Conservation (phyloP, 2,888 invertebrate genomes). For the Eristalis arbustorum region DNA sequence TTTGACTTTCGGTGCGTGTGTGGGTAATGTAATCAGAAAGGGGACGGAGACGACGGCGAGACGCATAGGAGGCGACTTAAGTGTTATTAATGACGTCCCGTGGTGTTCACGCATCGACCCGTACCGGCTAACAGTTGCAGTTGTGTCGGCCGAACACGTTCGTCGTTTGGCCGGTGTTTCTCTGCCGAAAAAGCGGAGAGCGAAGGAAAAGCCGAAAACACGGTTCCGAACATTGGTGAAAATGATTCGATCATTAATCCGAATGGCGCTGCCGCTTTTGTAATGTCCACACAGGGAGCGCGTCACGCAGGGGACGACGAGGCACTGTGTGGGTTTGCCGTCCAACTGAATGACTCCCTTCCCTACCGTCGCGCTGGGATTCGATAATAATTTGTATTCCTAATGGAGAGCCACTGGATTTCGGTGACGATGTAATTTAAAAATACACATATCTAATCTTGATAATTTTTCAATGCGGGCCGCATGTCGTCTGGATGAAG, state of each 20-base stretch:
- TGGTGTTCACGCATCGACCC: conserved; percentile 68
- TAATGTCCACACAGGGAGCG: conserved; percentile 37
- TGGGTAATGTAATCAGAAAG: conserved; percentile 32
- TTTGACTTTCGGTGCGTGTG: conserved; percentile 33
- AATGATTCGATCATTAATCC: conserved; percentile 67
- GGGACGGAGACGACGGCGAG: conserved; percentile 25
- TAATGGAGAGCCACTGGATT: conserved; percentile 55
- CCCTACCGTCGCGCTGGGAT: conserved; percentile 1
- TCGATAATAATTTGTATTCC: conserved; percentile 43
- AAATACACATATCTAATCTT: conserved; percentile 14
- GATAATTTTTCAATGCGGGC: conserved; percentile 32
- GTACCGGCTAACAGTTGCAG: conserved; percentile 62
- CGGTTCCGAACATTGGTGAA: conserved; percentile 59
- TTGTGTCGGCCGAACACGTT: conserved; percentile 59
- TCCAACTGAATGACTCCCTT: conserved; percentile 21
- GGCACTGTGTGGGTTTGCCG: conserved; percentile 19
- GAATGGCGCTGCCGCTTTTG: conserved; percentile 61
- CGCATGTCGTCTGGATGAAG: background rate
- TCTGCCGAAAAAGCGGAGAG: conserved; percentile 14
- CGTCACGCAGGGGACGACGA: background rate
- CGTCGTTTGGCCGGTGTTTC: background rate
- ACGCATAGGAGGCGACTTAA: conserved; percentile 67
- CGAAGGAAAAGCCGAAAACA: conserved; percentile 25
- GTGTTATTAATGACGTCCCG: conserved; percentile 71
- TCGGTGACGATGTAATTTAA: conserved; percentile 33